Evolutionary conservation across 2,888 invertebrate species (phyloP).

Genomic region (Galerucella pusilla): DNA sequence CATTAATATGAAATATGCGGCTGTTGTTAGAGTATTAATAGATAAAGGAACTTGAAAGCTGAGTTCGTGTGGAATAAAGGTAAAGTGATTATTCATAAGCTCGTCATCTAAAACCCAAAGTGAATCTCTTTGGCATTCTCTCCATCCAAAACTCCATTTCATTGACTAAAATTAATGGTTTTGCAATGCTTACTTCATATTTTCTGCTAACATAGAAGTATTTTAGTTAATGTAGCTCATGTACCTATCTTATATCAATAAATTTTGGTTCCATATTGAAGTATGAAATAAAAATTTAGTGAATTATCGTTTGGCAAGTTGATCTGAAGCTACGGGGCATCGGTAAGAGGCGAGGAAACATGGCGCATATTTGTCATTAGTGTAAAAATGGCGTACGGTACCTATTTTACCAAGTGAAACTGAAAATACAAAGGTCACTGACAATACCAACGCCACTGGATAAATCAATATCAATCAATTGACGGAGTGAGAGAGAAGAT

Average conservation of each 20-base stretch:
- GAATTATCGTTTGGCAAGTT: too few species aligned
- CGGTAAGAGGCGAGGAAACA: too few species aligned
- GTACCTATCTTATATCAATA: not conserved
- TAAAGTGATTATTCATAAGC: conserved; percentile 23
- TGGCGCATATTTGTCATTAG: too few species aligned
- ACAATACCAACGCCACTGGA: too few species aligned
- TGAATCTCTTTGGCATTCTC: conserved; percentile 18
- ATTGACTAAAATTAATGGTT: conserved; percentile 43
- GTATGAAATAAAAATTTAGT: too few species aligned
- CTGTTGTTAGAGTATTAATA: not conserved
- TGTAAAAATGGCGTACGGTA: too few species aligned
- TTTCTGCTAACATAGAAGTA: conserved; percentile 3
- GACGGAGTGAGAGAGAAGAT: too few species aligned
- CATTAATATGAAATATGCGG: not conserved
- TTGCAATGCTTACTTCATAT: conserved; percentile 41
- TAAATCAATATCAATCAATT: too few species aligned
- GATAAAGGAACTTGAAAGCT: conserved; percentile 1
- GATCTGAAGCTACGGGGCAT: too few species aligned
- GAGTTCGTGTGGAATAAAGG: conserved; percentile 1
- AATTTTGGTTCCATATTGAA: not conserved
- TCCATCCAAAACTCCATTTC: conserved; percentile 19
- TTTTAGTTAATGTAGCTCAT: conserved; percentile 1
- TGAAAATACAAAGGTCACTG: too few species aligned
- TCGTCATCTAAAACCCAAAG: conserved; percentile 22
- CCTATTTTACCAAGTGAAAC: too few species aligned